These are phyloP conservation scores for Lepidurus packardi DNA, from an alignment of 1,140 invertebrate species.

Conservation along the genomic window DNA sequence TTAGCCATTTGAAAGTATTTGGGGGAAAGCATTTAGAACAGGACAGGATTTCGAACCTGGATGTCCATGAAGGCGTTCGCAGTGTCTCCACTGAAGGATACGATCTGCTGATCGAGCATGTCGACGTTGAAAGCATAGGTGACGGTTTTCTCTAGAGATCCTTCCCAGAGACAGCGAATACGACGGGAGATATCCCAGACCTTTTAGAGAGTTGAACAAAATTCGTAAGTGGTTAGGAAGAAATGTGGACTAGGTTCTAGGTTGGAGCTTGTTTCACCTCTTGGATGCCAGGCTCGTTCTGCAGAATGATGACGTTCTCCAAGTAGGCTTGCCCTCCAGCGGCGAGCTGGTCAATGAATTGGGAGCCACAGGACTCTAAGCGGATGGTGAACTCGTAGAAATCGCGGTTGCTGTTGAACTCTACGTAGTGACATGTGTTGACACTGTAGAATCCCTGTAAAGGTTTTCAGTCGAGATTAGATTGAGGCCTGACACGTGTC, in stretches of 20 bases:
- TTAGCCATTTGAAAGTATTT: too few species aligned
- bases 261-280: constrained; percentile 35
- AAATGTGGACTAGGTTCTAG: neutral
- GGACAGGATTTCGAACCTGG: constrained; percentile 42
- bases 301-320: constrained; percentile 71
- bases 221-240: neutral
- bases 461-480: neutral
- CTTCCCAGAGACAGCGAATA: constrained; percentile 75
- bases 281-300: constrained; percentile 59
- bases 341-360: constrained; percentile 69
- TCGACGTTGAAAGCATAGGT: constrained; percentile 68
- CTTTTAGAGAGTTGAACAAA: constrained; percentile 37
- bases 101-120: constrained; percentile 70
- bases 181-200: constrained; percentile 72
- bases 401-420: constrained; percentile 59
- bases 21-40: too few species aligned
- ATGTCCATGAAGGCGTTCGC: constrained; percentile 73
- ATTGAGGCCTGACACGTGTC: neutral
- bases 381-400: constrained; percentile 68
- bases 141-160: constrained; percentile 65
- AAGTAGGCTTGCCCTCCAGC: constrained; percentile 66
- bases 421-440: constrained; percentile 65
- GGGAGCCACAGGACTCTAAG: constrained; percentile 70
- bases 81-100: constrained; percentile 76
- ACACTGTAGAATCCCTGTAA: constrained; percentile 60